Evolutionary conservation across 2,888 invertebrate species (phyloP).

Genomic region (Agriopis marginaria): DNA sequence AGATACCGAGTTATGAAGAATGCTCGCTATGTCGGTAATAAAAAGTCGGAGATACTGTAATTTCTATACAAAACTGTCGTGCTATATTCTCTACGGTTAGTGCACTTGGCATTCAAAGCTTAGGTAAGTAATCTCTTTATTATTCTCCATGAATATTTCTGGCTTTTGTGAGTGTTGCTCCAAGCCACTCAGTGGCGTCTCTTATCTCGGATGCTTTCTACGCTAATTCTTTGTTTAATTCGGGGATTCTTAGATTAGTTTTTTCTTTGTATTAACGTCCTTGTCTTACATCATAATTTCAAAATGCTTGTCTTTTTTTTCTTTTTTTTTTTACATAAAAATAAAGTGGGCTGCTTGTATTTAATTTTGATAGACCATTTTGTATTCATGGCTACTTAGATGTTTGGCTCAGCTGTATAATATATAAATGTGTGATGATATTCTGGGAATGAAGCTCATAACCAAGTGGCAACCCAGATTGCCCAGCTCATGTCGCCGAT

Average conservation of each 20-base stretch:
- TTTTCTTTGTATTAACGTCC: slow-evolving; percentile 13
- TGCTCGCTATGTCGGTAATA: slow-evolving; percentile 8
- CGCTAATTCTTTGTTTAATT: slow-evolving; percentile 28
- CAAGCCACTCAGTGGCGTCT: not conserved
- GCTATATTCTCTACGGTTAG: slow-evolving; percentile 7
- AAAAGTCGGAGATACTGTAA: slow-evolving; percentile 5
- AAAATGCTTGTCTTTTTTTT: too few species aligned
- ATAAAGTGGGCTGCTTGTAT: too few species aligned
- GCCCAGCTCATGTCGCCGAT: too few species aligned
- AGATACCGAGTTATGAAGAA: slow-evolving; percentile 11
- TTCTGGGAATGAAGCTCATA: too few species aligned
- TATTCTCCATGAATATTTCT: slow-evolving; percentile 37
- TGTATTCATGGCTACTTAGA: too few species aligned
- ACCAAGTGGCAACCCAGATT: too few species aligned
- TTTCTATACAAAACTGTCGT: slow-evolving; percentile 12
- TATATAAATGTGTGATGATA: too few species aligned
- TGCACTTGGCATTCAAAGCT: slow-evolving; percentile 28
- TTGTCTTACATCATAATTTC: not conserved
- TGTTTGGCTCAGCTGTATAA: too few species aligned
- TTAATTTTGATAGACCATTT: too few species aligned
- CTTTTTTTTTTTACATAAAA: too few species aligned
- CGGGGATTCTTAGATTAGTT: slow-evolving; percentile 12
- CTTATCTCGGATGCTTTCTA: slow-evolving; percentile 25
- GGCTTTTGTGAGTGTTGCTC: slow-evolving; percentile 17
- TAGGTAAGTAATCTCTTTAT: slow-evolving; percentile 34